These are phyloP conservation scores for Centropyge bicolor DNA, from an alignment of 2,797 vertebrate species.

Conservation along the genomic window DNA sequence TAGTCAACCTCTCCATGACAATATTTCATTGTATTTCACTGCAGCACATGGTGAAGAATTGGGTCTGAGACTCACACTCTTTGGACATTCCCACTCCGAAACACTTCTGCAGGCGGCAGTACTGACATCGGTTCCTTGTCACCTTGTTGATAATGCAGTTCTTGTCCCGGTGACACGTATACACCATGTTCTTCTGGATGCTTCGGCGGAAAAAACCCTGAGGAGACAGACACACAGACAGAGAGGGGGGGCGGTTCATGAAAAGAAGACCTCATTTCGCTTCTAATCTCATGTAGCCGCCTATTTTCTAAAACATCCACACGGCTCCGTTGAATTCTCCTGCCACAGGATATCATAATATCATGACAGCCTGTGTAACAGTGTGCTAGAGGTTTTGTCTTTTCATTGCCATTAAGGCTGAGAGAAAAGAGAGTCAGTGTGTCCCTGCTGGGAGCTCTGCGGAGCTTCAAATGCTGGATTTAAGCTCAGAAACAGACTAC, in stretches of 20 bases:
- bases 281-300: conserved; percentile 36
- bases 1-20: not conserved
- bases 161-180: conserved; percentile 98
- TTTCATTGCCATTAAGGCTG: conserved; percentile 45
- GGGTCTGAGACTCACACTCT: conserved; percentile 92
- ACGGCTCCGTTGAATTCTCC: conserved; percentile 37
- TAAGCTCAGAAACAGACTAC: conserved; percentile 47
- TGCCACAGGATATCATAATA: conserved; percentile 37
- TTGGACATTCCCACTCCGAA: conserved; percentile 98
- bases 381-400: conserved; percentile 35
- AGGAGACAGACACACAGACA: conserved; percentile 65
- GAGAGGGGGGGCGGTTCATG: conserved; percentile 15
- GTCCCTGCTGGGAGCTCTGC: conserved; percentile 57
- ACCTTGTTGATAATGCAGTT: conserved; percentile 99
- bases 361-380: conserved; percentile 37
- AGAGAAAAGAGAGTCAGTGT: conserved; percentile 12
- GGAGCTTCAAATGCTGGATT: conserved; percentile 63
- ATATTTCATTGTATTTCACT: not conserved
- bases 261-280: conserved; percentile 43
- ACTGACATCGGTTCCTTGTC: conserved; percentile 97
- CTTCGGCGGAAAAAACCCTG: conserved; percentile 97
- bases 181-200: conserved; percentile 99
- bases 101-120: conserved; percentile 97
- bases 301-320: conserved; percentile 42
- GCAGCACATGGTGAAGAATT: not conserved